These are phyloP conservation scores for Drosophila littoralis DNA, from an alignment of 1,140 invertebrate species.

Conservation along the genomic window DNA sequence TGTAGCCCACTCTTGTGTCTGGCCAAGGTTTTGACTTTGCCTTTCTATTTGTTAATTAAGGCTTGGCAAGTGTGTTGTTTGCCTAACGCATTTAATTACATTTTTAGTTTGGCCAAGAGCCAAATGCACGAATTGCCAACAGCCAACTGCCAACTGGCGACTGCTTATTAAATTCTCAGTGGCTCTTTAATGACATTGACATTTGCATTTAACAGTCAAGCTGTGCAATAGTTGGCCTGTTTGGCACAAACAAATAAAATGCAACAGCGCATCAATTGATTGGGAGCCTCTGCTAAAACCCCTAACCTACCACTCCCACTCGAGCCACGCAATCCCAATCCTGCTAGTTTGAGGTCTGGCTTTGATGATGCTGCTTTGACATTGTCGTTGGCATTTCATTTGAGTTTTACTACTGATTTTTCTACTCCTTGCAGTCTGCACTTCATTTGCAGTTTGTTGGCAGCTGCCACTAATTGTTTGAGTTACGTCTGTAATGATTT, in stretches of 20 bases:
- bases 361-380: conserved; percentile 48
- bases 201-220: conserved; percentile 64
- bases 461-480: conserved; percentile 81
- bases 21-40: conserved; percentile 72
- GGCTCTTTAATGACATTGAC: conserved; percentile 76
- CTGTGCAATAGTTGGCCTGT: conserved; percentile 46
- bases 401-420: conserved; percentile 56
- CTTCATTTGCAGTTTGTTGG: conserved; percentile 68
- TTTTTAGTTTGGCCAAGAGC: conserved; percentile 61
- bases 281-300: conserved; percentile 35
- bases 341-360: conserved; percentile 19
- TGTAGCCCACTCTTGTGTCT: conserved; percentile 49
- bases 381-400: conserved; percentile 70
- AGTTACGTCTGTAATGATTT: conserved; percentile 82
- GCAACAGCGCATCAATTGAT: conserved; percentile 69
- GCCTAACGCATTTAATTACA: conserved; percentile 77
- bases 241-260: conserved; percentile 66
- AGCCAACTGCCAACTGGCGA: conserved; percentile 3
- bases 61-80: conserved; percentile 25
- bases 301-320: too few species aligned
- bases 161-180: conserved; percentile 62
- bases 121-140: conserved; percentile 16
- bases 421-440: conserved; percentile 8
- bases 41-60: conserved; percentile 82
- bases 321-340: background rate